These are phyloP conservation scores for Oreortyx pictus DNA, from an alignment of 2,797 vertebrate genomes.

Conservation along the genomic window DNA sequence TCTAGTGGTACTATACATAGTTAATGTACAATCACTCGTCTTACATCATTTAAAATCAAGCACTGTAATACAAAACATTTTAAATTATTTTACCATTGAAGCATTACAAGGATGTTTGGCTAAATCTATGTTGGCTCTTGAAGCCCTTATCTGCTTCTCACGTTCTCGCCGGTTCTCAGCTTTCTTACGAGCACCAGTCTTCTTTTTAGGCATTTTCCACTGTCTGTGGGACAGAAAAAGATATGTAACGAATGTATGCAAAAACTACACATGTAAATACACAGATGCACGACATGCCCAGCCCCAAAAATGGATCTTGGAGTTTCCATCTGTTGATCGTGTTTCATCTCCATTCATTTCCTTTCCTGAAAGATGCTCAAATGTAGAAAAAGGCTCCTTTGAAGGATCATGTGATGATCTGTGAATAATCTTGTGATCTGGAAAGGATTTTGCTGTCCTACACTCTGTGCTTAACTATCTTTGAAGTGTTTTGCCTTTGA, in stretches of 20 bases:
- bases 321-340: background rate
- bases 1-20: background rate
- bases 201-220: constrained; percentile 94
- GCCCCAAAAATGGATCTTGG: background rate
- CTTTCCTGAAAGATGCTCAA: background rate
- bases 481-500: background rate
- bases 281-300: background rate
- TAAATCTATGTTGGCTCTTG: constrained; percentile 88
- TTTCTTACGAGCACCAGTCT: constrained; percentile 97
- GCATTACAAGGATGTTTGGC: constrained; percentile 96
- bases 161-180: constrained; percentile 94
- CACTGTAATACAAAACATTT: background rate
- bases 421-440: background rate
- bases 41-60: background rate
- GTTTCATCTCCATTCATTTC: background rate
- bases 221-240: background rate
- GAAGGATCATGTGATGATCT: background rate
- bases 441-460: background rate
- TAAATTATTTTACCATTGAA: constrained; percentile 84
- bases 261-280: background rate
- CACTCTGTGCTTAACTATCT: background rate
- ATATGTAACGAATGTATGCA: background rate
- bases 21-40: background rate
- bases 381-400: background rate
- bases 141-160: constrained; percentile 92